Evolutionary conservation across 1,140 invertebrate species (phyloP).

Genomic region (Drosophila melanogaster): Release_6_plus_ISO1_MT NT_037436.4:18630501-18631000

Average conservation of each 20-base stretch:
- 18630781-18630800: conserved; percentile 48
- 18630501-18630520: background rate
- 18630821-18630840: conserved; percentile 10
- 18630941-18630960: conserved; percentile 54
- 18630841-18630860: conserved; percentile 7
- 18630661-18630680: conserved; percentile 40
- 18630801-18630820: conserved; percentile 71
- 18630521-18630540: conserved; percentile 5
- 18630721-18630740: conserved; percentile 36
- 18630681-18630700: conserved; percentile 36
- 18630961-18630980: conserved; percentile 58
- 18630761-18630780: conserved; percentile 62
- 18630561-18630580: conserved; percentile 3
- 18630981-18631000: conserved; percentile 11
- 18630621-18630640: conserved; percentile 31
- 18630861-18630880: conserved; percentile 47
- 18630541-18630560: conserved; percentile 27
- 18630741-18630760: conserved; percentile 17
- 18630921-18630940: conserved; percentile 36
- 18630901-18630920: conserved; percentile 55
- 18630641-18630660: conserved; percentile 16
- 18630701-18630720: background rate
- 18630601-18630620: conserved; percentile 33
- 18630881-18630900: conserved; percentile 48
- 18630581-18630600: conserved; percentile 33